Conservation (phyloP, 2,888 invertebrate genomes). For the Crematogaster levior region DNA sequence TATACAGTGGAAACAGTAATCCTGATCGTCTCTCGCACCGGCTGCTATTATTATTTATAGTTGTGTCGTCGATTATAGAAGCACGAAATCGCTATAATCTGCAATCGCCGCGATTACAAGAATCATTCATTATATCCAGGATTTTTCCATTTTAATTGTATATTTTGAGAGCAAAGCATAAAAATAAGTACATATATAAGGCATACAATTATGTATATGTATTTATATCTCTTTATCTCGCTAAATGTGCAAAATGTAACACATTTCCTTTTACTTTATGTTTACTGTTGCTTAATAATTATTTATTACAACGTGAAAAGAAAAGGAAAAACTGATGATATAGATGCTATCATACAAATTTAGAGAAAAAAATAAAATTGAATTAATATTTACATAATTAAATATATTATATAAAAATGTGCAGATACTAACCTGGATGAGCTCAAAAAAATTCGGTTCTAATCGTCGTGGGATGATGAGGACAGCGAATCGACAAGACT, state of each 20-base stretch:
- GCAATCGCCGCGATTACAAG: no score
- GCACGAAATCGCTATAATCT: no score
- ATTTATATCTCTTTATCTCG: no score
- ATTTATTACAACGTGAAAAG: background rate
- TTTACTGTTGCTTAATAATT: background rate
- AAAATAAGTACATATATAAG: no score
- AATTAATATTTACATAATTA: slow-evolving; percentile 13
- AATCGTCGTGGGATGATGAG: background rate
- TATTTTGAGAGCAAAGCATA: no score
- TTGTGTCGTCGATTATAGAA: no score
- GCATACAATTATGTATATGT: no score
- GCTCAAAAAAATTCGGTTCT: background rate
- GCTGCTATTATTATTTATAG: background rate
- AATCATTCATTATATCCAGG: no score
- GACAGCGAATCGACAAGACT: background rate
- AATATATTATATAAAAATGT: background rate
- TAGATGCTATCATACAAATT: background rate
- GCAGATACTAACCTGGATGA: background rate
- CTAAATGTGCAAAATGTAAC: background rate
- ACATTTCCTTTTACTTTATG: background rate
- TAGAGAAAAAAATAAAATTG: background rate
- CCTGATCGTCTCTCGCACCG: background rate
- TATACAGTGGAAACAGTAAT: background rate
- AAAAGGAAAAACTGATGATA: background rate
- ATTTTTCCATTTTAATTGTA: no score